Percentiles rank a stretch among this genome's conserved stretches.
Evolutionary conservation across 2,888 invertebrate genomes (phyloP).

Genomic region (Mesoligia furuncula): DNA sequence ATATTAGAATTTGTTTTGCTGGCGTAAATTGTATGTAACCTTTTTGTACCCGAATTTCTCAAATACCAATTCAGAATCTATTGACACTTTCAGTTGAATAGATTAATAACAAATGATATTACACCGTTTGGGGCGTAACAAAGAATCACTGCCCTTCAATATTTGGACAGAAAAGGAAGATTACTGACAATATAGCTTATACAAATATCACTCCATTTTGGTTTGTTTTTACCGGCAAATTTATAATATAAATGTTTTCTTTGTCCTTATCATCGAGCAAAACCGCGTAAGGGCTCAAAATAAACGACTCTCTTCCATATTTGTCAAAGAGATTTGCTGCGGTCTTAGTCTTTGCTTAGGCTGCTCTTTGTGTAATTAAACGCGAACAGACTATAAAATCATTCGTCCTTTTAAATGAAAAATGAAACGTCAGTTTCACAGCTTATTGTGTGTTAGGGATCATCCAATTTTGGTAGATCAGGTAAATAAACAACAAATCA

Average conservation of each 20-base stretch:
- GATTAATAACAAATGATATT: constrained; percentile 25
- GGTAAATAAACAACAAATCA: constrained; percentile 66
- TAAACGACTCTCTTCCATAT: constrained; percentile 40
- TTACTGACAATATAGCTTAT: background rate
- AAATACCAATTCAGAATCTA: constrained; percentile 6
- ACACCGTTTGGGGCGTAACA: constrained; percentile 26
- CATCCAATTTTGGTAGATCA: constrained; percentile 19
- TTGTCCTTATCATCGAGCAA: constrained; percentile 19
- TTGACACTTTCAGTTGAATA: constrained; percentile 32
- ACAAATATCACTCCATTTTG: constrained; percentile 3
- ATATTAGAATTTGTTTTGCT: background rate
- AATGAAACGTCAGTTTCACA: background rate
- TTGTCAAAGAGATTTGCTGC: constrained; percentile 47
- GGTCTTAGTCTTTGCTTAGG: constrained; percentile 34
- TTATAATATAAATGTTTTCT: constrained; percentile 3
- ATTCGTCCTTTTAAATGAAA: background rate
- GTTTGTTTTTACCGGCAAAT: background rate
- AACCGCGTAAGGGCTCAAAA: constrained; percentile 37
- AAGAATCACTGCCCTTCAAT: constrained; percentile 33
- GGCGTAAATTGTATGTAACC: background rate
- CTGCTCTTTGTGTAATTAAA: constrained; percentile 49
- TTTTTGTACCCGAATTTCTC: background rate
- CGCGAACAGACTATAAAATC: constrained; percentile 11
- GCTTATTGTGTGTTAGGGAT: background rate
- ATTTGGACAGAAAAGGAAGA: constrained; percentile 8